Percentiles rank a stretch among this genome's conserved stretches.
Conservation (phyloP, 1,140 invertebrate species). For the Pteromalus puparum region DNA sequence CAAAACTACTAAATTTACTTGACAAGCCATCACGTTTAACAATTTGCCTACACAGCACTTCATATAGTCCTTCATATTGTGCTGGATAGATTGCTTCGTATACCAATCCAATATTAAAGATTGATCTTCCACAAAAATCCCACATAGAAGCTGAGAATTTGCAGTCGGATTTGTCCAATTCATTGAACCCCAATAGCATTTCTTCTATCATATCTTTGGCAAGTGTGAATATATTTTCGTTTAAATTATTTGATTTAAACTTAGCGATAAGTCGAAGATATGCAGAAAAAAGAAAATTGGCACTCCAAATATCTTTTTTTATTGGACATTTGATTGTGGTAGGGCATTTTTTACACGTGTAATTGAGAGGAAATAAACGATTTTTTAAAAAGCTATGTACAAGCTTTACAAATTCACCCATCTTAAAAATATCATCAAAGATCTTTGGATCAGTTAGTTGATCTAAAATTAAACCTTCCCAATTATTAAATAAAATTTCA, state of each 20-base stretch:
- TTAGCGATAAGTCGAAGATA: constrained; percentile 54
- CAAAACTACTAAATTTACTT: constrained; percentile 32
- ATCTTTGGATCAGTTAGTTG: constrained; percentile 49
- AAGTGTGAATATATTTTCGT: constrained; percentile 44
- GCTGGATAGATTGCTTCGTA: constrained; percentile 57
- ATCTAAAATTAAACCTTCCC: constrained; percentile 53
- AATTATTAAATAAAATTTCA: constrained; percentile 57
- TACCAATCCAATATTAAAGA: constrained; percentile 60
- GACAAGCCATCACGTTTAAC: constrained; percentile 55
- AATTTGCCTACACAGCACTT: constrained; percentile 55
- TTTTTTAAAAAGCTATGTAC: constrained; percentile 40
- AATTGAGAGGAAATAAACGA: constrained; percentile 28
- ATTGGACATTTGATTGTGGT: constrained; percentile 49
- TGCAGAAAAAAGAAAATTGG: constrained; percentile 40
- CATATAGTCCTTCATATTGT: constrained; percentile 52
- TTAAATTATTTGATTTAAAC: constrained; percentile 33
- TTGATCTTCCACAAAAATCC: constrained; percentile 50
- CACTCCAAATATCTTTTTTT: constrained; percentile 56
- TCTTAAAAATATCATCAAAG: constrained; percentile 35
- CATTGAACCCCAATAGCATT: constrained; percentile 37
- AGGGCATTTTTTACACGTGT: constrained; percentile 41
- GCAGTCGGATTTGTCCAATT: constrained; percentile 56
- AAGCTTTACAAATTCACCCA: constrained; percentile 41
- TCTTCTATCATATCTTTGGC: constrained; percentile 53
- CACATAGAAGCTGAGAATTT: constrained; percentile 58